Base-by-base conservation (phyloP, 2,797 vertebrate species). In the Poeciliopsis turneri region DNA sequence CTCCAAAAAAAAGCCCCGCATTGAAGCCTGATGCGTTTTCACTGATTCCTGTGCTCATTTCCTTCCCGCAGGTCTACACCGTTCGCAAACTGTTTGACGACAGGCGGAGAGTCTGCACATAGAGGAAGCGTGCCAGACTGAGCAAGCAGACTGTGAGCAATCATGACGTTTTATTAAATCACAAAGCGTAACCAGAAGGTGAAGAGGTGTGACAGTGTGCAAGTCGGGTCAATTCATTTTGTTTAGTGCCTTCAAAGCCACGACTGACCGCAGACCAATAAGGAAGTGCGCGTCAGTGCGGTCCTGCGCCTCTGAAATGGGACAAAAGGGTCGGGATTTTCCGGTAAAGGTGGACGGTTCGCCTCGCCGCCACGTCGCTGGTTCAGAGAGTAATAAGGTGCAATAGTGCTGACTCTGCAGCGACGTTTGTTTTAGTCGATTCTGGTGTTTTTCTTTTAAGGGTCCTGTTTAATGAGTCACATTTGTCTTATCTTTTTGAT, bases 81-180 rank as follows among this genome's bases (percentile, higher is more conserved):
- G 94, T 98, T 46, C 97, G 97, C 76, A 96, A 95, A 89, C 96
- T 98, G 87, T 98, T 98, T 68, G 95, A 97, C 0, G 97, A 97
- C 81, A 97, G 95, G 92, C 91, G 95, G 66, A 94, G 92, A n/a
- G 91, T 97, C 72, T 94, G 82, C 86, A 97, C 96, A 43, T 98
- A 96, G 82, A 79, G n/a, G 30, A 45, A 2, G 8, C 16, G 16
- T 66, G 28, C 13, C 23, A 39, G 30, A 53, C 41, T 25, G 10
- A 77, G 80, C 70, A 28, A 79, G n/a, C n/a, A 43, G 66, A 57
- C 80, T 76, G n/a, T 77, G 80, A 83, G 84, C 76, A 86, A 83
- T 83, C 86, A 88, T 74, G 36, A 53, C 25, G 59, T 51, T 30
- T 72, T 1, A 49, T 51, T 74, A 11, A 33, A 76, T 45, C 46